phyloP scores from a whole-genome alignment of 2,113 vertebrate species.

The Brachyhypopomus occidentalis region DNA sequence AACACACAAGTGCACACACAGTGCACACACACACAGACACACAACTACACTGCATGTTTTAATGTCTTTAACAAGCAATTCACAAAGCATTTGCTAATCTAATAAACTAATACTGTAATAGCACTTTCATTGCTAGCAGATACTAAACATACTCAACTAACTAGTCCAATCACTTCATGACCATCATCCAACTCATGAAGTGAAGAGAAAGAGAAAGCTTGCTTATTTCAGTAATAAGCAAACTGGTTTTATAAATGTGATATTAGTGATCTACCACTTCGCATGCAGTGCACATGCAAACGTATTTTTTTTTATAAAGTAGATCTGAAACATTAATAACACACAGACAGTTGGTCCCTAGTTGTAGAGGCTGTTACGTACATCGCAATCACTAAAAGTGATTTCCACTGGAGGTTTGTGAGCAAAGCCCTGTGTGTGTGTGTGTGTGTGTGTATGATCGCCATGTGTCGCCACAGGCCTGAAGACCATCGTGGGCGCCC shows the following conservation, averaged over 20 bases:
- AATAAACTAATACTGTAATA: conserved; percentile 24
- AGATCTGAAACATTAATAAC: too few species aligned
- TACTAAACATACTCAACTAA: conserved; percentile 22
- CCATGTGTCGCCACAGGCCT: conserved; percentile 76
- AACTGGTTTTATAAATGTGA: conserved; percentile 12
- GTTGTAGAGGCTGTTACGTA: neutral
- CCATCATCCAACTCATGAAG: conserved; percentile 10
- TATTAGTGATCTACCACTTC: too few species aligned
- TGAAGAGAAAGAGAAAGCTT: neutral
- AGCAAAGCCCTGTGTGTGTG: neutral
- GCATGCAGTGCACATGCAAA: too few species aligned
- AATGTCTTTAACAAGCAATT: conserved; percentile 44
- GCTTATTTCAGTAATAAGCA: conserved; percentile 6
- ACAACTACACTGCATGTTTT: conserved; percentile 49
- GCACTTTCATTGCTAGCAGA: conserved; percentile 24
- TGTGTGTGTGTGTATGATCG: conserved; percentile 28
- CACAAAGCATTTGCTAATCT: conserved; percentile 42
- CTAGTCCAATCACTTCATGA: neutral
- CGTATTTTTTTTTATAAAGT: too few species aligned
- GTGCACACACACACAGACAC: conserved; percentile 28
- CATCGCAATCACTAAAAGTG: neutral
- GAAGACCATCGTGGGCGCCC: conserved; percentile 96
- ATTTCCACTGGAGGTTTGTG: neutral
- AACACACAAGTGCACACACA: neutral
- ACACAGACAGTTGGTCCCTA: too few species aligned